Percentiles rank a stretch among this genome's conserved stretches.
Conservation (phyloP, 2,888 invertebrate genomes). For the Polyommatus icarus region DNA sequence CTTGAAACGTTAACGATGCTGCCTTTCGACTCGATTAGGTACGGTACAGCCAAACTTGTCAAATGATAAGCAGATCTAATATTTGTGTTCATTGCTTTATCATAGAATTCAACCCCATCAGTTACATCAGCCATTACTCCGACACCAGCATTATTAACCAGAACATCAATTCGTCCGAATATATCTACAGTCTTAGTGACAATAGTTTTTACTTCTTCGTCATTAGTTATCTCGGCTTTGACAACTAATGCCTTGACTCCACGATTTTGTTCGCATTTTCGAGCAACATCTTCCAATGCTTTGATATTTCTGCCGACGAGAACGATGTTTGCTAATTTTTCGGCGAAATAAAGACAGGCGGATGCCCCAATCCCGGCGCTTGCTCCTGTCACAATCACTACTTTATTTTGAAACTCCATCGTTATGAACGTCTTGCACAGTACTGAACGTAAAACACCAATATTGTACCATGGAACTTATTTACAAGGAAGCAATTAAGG, state of each 20-base stretch:
- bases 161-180: constrained; percentile 86
- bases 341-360: constrained; percentile 83
- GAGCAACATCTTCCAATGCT: constrained; percentile 82
- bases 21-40: constrained; percentile 89
- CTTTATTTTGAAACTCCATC: constrained; percentile 82
- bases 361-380: constrained; percentile 88
- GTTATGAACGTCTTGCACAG: constrained; percentile 36
- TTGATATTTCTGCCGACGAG: constrained; percentile 85
- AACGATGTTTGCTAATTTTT: constrained; percentile 83
- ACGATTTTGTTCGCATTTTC: constrained; percentile 73
- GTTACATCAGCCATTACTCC: constrained; percentile 88
- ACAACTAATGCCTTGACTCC: constrained; percentile 78
- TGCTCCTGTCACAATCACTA: constrained; percentile 83
- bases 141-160: constrained; percentile 93
- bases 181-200: constrained; percentile 83
- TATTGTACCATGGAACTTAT: neutral
- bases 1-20: constrained; percentile 96
- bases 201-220: constrained; percentile 83
- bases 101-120: constrained; percentile 90
- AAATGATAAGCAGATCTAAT: constrained; percentile 88
- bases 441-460: constrained; percentile 33
- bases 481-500: constrained; percentile 18
- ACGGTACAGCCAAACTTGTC: constrained; percentile 90
- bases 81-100: constrained; percentile 91
- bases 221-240: constrained; percentile 83